Percentiles rank a stretch among this genome's conserved stretches.
These are phyloP conservation scores for Bruchidius siliquastri DNA, from an alignment of 2,888 invertebrate species.

Conservation along the genomic window DNA sequence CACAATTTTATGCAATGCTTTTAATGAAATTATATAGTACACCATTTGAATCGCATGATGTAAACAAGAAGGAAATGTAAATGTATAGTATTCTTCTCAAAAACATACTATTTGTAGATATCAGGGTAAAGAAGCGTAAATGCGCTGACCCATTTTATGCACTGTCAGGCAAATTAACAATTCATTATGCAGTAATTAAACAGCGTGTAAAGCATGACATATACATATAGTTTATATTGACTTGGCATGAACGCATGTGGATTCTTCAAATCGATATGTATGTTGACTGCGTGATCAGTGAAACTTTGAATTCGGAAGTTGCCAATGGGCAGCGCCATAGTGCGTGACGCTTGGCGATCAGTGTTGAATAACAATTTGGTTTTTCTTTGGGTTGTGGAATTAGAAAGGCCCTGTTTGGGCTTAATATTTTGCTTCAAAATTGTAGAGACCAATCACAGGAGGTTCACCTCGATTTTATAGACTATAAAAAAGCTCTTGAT, in stretches of 20 bases:
- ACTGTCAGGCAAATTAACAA: neutral
- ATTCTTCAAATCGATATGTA: neutral
- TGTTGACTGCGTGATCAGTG: too few species aligned
- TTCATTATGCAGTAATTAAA: neutral
- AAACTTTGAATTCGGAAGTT: too few species aligned
- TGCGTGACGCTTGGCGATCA: too few species aligned
- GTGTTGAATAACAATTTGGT: too few species aligned
- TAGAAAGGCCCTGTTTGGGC: too few species aligned
- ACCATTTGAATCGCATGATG: neutral
- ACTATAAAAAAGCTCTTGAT: too few species aligned
- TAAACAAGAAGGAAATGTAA: neutral
- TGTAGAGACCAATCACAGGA: too few species aligned
- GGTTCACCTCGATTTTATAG: too few species aligned
- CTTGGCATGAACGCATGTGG: neutral
- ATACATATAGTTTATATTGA: neutral
- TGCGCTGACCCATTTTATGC: neutral
- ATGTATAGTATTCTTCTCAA: neutral
- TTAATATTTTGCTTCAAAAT: too few species aligned
- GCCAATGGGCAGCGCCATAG: too few species aligned
- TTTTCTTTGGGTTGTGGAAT: too few species aligned
- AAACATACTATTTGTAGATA: neutral
- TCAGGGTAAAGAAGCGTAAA: neutral
- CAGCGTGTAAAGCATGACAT: neutral
- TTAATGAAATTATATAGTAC: neutral
- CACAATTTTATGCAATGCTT: too few species aligned